phyloP scores from a whole-genome alignment of 2,888 invertebrate genomes.

The Odontomyia ornata region DNA sequence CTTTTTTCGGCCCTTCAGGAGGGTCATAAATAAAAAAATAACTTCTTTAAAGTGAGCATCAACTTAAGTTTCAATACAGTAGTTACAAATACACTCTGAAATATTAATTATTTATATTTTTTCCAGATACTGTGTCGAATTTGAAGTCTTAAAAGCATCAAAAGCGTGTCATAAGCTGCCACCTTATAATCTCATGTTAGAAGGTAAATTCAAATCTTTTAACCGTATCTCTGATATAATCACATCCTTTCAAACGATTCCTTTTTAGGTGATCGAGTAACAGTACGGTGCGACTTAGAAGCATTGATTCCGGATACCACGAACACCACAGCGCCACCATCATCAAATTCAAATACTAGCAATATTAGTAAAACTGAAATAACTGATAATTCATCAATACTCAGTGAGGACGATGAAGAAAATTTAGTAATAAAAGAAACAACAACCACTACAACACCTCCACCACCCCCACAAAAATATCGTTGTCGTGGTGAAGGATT shows the following conservation, averaged over 20 bases:
- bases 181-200: conserved; percentile 75
- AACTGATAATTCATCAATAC: conserved; percentile 52
- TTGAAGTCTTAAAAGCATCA: conserved; percentile 82
- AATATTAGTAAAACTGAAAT: conserved; percentile 51
- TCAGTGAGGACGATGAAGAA: conserved; percentile 47
- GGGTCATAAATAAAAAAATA: no score
- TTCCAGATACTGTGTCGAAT: conserved; percentile 87
- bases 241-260: neutral
- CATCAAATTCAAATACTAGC: conserved; percentile 35
- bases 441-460: conserved; percentile 53
- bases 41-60: no score
- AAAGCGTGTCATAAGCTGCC: conserved; percentile 82
- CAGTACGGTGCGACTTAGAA: conserved; percentile 84
- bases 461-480: conserved; percentile 55
- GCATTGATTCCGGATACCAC: conserved; percentile 70
- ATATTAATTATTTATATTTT: conserved; percentile 48
- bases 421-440: conserved; percentile 44
- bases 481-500: conserved; percentile 87
- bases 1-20: no score
- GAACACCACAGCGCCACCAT: conserved; percentile 36
- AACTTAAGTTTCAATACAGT: no score
- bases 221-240: neutral
- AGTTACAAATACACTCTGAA: no score
- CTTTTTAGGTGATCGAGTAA: conserved; percentile 75
- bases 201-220: conserved; percentile 72